Evolutionary conservation across 2,797 vertebrate genomes (phyloP), one percentile per base, ranked within the genome.

Genomic region (Hybognathus amarus): DNA sequence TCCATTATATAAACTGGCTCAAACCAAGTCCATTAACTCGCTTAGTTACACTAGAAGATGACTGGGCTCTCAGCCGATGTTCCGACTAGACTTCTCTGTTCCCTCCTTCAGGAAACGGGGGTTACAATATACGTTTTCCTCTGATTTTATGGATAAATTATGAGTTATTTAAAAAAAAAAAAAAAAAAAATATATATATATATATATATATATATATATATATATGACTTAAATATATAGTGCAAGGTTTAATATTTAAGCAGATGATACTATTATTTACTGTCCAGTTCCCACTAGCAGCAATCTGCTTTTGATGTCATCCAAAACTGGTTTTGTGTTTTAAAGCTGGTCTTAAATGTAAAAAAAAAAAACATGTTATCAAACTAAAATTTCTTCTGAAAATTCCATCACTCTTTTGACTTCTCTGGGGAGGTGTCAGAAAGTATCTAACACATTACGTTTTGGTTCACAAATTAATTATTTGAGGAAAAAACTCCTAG

Each of bases 271-370:
- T 24, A 9, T 24, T 45, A 24, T 45, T 42, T 45, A 24, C 24
- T 54, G 30, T 13, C 8, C 30, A 54, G 12, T 52, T 36, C 22
- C 33, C 54, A 40, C n/a, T 18, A 70, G 40, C 3, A 47, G 36
- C 54, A 40, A 40, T 59, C 73, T 38, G 50, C 30, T 75, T 75
- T n/a, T 75, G 52, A 75, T 56, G 17, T 56, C 7, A 38, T 75
- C 30, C 33, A 24, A 56, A 56, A 38, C 9, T 8, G 30, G 20
- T 54, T 74, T 33, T 50, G 24, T 47, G 42, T 1, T 9, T 50
- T 50, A 7, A 47, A 71, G 17, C 22, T 50, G 24, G 69, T 52
- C 17, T 33, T 73, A 12, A 73, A 73, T 52, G 2, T 64, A 33
- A 3, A 1, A 27, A 27, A 73, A 50, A 52, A 73, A 33, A 6